phyloP scores from a whole-genome alignment of 2,888 invertebrate species.

The Cistogaster globosa region DNA sequence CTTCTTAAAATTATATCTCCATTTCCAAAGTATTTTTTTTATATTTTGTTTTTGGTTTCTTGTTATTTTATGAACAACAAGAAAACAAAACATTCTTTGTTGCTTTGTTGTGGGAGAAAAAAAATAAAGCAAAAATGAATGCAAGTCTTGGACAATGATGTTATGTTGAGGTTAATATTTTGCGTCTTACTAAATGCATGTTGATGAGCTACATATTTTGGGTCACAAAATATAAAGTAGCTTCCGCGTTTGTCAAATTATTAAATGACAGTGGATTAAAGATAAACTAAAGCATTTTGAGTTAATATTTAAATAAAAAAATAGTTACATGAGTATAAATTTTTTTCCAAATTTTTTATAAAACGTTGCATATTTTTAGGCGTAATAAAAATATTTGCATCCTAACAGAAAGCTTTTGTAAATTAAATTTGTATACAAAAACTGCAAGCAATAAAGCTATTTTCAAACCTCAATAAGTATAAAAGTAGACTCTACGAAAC shows the following conservation, averaged over 20 bases:
- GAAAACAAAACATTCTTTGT: slow-evolving; percentile 27
- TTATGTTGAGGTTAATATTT: slow-evolving; percentile 51
- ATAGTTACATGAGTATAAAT: no score
- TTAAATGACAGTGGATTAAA: no score
- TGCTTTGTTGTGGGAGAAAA: slow-evolving; percentile 50
- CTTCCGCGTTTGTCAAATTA: not conserved
- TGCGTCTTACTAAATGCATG: slow-evolving; percentile 40
- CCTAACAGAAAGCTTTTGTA: no score
- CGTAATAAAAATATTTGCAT: not conserved
- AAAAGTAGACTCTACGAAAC: no score
- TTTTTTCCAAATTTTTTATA: not conserved
- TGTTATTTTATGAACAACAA: slow-evolving; percentile 40
- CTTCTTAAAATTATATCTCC: not conserved
- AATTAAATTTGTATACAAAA: no score
- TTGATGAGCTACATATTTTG: slow-evolving; percentile 15
- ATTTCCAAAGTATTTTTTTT: slow-evolving; percentile 27
- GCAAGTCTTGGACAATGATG: slow-evolving; percentile 50
- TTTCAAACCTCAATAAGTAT: no score
- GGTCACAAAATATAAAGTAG: not conserved
- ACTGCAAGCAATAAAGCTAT: no score
- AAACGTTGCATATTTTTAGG: not conserved
- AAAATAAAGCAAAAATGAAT: slow-evolving; percentile 22
- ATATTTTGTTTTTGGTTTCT: slow-evolving; percentile 8
- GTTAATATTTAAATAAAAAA: no score
- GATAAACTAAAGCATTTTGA: no score